Conservation (phyloP, 2,888 invertebrate genomes). For the Stenodema calcarata region DNA sequence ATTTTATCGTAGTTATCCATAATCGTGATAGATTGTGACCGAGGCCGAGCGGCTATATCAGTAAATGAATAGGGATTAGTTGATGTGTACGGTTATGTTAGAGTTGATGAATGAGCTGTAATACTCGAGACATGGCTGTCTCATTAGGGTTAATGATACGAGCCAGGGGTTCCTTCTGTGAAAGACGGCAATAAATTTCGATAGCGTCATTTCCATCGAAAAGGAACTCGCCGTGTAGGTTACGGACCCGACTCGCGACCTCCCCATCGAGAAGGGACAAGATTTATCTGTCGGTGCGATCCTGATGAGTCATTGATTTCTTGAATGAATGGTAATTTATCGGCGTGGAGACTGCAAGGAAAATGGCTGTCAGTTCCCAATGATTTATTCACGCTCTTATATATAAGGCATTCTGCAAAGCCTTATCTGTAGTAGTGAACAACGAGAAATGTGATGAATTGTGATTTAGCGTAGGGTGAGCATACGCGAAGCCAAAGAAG, state of each 20-base stretch:
- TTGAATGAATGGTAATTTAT: conserved; percentile 12
- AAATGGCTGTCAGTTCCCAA: conserved; percentile 3
- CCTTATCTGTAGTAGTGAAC: not conserved
- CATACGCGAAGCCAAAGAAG: not conserved
- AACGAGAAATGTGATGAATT: not conserved
- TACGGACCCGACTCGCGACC: not conserved
- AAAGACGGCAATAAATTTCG: not conserved
- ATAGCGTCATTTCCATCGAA: not conserved
- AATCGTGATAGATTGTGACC: not conserved
- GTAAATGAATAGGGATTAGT: not conserved
- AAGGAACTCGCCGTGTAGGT: not conserved
- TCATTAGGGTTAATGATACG: conserved; percentile 18
- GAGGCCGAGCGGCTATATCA: not conserved
- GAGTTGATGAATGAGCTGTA: conserved; percentile 18
- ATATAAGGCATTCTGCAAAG: not conserved
- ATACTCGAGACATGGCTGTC: conserved; percentile 6
- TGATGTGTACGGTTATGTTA: not conserved
- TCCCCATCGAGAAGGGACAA: not conserved
- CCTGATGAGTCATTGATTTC: conserved; percentile 21
- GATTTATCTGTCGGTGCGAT: conserved; percentile 5
- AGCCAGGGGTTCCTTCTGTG: not conserved
- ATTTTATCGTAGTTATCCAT: not conserved
- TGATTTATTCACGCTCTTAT: not conserved
- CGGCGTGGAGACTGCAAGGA: not conserved
- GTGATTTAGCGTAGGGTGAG: not conserved